Evolutionary conservation across 1,140 invertebrate genomes (phyloP).

Genomic region (Zaprionus nigranus): DNA sequence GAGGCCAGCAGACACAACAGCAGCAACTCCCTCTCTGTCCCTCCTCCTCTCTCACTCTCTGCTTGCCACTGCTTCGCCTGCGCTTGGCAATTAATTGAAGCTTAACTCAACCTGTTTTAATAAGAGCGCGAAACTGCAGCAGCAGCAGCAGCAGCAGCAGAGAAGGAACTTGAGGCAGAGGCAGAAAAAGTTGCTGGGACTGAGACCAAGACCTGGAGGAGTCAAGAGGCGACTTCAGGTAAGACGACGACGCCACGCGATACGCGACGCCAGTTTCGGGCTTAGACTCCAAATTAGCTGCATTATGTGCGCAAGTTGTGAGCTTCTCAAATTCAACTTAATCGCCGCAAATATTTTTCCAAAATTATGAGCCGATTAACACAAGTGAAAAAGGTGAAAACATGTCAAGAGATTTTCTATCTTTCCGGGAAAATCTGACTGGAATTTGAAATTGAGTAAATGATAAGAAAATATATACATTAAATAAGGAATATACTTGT

Average conservation of each 20-base stretch:
- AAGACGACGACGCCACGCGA: slow-evolving; percentile 29
- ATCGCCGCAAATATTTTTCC: not conserved
- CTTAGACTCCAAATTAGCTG: slow-evolving; percentile 27
- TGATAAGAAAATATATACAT: no score
- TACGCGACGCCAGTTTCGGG: slow-evolving; percentile 31
- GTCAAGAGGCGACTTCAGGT: not conserved
- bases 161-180: not conserved
- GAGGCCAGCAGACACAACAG: slow-evolving; percentile 31
- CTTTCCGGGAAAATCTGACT: not conserved
- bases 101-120: slow-evolving; percentile 54
- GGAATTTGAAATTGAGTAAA: not conserved
- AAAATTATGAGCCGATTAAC: slow-evolving; percentile 1
- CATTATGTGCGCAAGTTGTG: slow-evolving; percentile 16
- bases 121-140: slow-evolving; percentile 7
- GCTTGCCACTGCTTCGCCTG: not conserved
- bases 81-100: slow-evolving; percentile 50
- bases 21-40: not conserved
- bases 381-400: not conserved
- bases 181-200: not conserved
- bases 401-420: not conserved
- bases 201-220: not conserved
- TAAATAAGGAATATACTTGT: no score
- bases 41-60: not conserved
- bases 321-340: slow-evolving; percentile 5
- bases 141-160: not conserved